These are phyloP conservation scores for Miichthys miiuy DNA, from an alignment of 2,797 vertebrate species.

Conservation along the genomic window DNA sequence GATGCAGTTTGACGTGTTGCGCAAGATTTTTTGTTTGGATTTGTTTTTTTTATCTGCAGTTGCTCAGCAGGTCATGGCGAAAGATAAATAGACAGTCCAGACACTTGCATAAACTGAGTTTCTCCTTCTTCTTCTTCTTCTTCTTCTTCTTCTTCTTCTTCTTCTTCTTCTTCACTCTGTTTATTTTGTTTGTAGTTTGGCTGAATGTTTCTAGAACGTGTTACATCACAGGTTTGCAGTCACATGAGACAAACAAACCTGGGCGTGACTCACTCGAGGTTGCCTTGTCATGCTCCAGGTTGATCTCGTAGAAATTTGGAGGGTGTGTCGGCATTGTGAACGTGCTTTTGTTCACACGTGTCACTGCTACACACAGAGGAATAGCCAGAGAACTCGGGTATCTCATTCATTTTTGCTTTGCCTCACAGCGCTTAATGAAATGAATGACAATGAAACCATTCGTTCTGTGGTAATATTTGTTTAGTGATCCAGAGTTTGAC, in stretches of 20 bases:
- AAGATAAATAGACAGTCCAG: slow-evolving; percentile 1
- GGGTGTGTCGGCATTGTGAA: slow-evolving; percentile 45
- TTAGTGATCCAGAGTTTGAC: neutral
- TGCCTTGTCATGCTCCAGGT: slow-evolving; percentile 44
- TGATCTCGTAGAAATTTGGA: slow-evolving; percentile 11
- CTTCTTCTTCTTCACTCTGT: neutral
- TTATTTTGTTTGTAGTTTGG: slow-evolving; percentile 2
- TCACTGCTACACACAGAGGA: slow-evolving; percentile 2
- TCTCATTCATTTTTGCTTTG: neutral
- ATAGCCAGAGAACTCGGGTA: neutral
- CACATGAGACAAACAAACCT: slow-evolving; percentile 44
- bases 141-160: neutral
- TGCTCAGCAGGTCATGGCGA: neutral
- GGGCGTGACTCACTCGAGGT: slow-evolving; percentile 42
- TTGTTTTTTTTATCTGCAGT: slow-evolving; percentile 10
- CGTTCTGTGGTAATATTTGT: too few relatives aligned
- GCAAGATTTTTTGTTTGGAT: neutral
- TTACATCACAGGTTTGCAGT: slow-evolving; percentile 29
- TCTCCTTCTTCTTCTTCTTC: neutral
- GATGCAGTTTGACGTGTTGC: slow-evolving; percentile 11
- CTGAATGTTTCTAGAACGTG: slow-evolving; percentile 31
- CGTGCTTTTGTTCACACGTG: slow-evolving; percentile 1
- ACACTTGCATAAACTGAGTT: neutral
- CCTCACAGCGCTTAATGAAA: neutral
- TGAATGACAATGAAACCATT: neutral